These are phyloP conservation scores for Heliocidaris tuberculata DNA, from an alignment of 35 echinoderm and acorn worm genomes.

Conservation along the genomic window DNA sequence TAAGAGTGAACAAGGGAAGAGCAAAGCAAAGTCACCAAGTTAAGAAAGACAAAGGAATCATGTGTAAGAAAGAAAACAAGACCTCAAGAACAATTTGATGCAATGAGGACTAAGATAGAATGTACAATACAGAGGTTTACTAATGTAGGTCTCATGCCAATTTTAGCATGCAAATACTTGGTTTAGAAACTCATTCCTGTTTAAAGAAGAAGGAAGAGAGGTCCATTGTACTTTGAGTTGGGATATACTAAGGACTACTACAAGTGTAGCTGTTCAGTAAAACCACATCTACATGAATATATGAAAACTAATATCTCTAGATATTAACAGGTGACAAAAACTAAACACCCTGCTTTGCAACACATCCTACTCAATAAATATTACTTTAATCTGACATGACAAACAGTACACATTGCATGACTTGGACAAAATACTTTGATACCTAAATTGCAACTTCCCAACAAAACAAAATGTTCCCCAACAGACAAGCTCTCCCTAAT, in stretches of 20 bases:
- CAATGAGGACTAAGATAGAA: not conserved
- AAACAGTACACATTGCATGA: too few relatives aligned
- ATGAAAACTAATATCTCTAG: not conserved
- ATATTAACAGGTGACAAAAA: not conserved
- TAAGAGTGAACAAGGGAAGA: not conserved
- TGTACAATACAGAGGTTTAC: not conserved
- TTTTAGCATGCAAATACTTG: not conserved
- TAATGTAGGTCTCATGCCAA: conserved; percentile 8
- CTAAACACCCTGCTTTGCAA: not conserved
- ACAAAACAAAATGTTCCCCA: not conserved
- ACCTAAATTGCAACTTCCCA: not conserved
- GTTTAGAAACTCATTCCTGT: not conserved
- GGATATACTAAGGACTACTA: not conserved
- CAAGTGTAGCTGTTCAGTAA: not conserved
- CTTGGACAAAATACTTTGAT: not conserved
- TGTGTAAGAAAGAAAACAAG: not conserved
- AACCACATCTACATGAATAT: not conserved
- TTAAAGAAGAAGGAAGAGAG: not conserved
- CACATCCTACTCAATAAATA: not conserved
- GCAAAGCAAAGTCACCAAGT: not conserved
- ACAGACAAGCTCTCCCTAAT: not conserved
- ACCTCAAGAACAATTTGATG: not conserved
- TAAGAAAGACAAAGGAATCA: not conserved
- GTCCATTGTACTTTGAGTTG: not conserved
- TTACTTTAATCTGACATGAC: not conserved